Evolutionary conservation across 2,888 invertebrate species (phyloP).

Genomic region (Tipula vernalis): DNA sequence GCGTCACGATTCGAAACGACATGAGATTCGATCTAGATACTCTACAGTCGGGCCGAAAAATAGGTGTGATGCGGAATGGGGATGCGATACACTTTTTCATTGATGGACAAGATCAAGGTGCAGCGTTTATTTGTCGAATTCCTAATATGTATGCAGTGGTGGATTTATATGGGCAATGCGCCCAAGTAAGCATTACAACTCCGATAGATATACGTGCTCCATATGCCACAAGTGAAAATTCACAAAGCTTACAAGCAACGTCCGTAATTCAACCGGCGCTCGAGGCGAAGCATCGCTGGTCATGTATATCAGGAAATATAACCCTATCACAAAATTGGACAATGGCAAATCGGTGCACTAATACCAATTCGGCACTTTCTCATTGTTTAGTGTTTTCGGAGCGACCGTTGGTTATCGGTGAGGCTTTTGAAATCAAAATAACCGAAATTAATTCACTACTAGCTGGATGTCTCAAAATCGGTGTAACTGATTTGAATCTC

Average conservation of each 20-base stretch:
- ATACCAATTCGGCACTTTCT: conserved; percentile 29
- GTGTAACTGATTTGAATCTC: conserved; percentile 59
- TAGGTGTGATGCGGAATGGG: conserved; percentile 78
- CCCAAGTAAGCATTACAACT: conserved; percentile 56
- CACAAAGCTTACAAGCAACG: conserved; percentile 43
- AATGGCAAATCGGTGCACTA: conserved; percentile 30
- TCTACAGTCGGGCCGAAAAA: conserved; percentile 60
- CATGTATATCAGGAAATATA: conserved; percentile 33
- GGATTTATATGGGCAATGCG: conserved; percentile 89
- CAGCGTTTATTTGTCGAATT: conserved; percentile 68
- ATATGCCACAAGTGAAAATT: conserved; percentile 39
- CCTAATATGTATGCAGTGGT: conserved; percentile 84
- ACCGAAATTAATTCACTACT: conserved; percentile 32
- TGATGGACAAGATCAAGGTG: conserved; percentile 76
- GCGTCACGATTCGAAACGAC: conserved; percentile 65
- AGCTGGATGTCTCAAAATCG: conserved; percentile 54
- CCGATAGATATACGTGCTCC: conserved; percentile 30
- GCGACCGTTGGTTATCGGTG: conserved; percentile 30
- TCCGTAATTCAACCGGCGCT: conserved; percentile 42
- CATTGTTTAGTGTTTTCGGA: conserved; percentile 34
- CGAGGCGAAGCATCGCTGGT: conserved; percentile 35
- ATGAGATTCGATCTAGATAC: conserved; percentile 78
- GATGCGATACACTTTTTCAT: conserved; percentile 79
- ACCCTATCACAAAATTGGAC: conserved; percentile 34
- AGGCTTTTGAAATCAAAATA: conserved; percentile 34